Percentiles rank a stretch among this genome's conserved stretches.
Conservation (phyloP, 1,140 invertebrate genomes). For the Caenorhabditis inopinata region DNA sequence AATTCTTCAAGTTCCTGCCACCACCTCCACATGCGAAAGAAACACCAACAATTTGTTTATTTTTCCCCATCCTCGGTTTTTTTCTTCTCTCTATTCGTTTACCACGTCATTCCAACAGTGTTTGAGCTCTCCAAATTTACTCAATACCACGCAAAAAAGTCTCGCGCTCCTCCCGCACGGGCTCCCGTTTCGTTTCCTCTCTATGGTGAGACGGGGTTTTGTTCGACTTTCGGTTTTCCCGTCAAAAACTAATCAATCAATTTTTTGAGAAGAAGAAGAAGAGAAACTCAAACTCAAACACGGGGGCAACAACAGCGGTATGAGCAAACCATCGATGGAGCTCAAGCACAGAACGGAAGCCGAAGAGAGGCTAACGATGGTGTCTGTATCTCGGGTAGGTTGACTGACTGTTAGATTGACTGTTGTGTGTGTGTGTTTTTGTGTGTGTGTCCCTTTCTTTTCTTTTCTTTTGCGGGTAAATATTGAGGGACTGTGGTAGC, state of each 20-base stretch:
- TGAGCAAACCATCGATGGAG: slow-evolving; percentile 8
- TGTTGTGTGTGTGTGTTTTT: background rate
- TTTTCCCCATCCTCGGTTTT: background rate
- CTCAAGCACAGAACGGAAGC: slow-evolving; percentile 17
- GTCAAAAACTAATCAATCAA: background rate
- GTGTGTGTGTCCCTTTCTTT: background rate
- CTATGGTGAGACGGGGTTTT: background rate
- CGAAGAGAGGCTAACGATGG: background rate
- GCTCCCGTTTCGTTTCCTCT: background rate
- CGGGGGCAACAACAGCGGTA: background rate
- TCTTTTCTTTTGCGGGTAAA: slow-evolving; percentile 27
- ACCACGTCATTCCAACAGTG: slow-evolving; percentile 24
- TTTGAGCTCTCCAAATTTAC: background rate
- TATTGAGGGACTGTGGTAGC: background rate
- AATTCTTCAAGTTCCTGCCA: slow-evolving; percentile 21
- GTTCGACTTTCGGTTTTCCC: slow-evolving; percentile 21
- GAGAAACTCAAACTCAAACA: slow-evolving; percentile 13
- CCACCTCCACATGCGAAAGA: slow-evolving; percentile 29
- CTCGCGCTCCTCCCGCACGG: background rate
- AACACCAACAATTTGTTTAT: slow-evolving; percentile 28
- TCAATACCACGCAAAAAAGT: slow-evolving; percentile 29
- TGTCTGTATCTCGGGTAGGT: background rate
- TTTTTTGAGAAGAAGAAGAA: background rate
- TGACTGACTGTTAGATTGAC: background rate
- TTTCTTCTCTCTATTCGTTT: background rate